Base-by-base conservation (phyloP, 92 coral and sea anemone species). In the Anthopleura xanthogrammica region DNA sequence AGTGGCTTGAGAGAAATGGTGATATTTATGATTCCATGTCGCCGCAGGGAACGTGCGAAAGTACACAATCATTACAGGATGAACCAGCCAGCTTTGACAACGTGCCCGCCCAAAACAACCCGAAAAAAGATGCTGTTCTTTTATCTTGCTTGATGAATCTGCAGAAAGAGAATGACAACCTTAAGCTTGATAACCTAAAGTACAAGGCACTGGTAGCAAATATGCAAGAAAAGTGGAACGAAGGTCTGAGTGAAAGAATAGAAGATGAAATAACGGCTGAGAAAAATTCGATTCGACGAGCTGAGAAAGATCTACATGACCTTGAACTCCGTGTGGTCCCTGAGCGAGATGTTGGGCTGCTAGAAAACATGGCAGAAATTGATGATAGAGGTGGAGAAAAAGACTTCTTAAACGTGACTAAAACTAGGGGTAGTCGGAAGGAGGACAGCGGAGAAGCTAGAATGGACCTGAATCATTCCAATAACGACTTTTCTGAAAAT, bases 121-220 rank as follows among this genome's bases (percentile, higher is more conserved):
- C 36, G 36, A 29, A 71, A 29, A 58, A 80, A 52, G 83, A 85
- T 23, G 42, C 75, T 11, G 88, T 85, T 17, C 12, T 85, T 41
- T 68, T 78, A 16, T 52, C 72, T 3, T 85, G 88, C 55, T 52
- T 85, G 56, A 78, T 72, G 56, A 85, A 73, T 79, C 62, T 85
- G 24, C 88, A 85, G 52, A 78, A 71, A 73, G 88, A 85, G n/a
- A 85, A 85, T 65, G 88, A 85, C 77, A 65, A 43, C 16, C 60
- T 85, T 3, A 85, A 85, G 60, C 83, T 85, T 54, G 79, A 79
- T 22, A 85, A 85, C 75, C 73, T 85, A 5, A 72, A 78, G 20
- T 74, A 78, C 16, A 66, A 72, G 54, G 66, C 77, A 4, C 39
- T 64, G 60, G 52, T 81, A 0, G 40, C 57, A 24, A 75, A 68